Conservation (phyloP, 2,888 invertebrate genomes). For the Psococerastis gibbosa region DNA sequence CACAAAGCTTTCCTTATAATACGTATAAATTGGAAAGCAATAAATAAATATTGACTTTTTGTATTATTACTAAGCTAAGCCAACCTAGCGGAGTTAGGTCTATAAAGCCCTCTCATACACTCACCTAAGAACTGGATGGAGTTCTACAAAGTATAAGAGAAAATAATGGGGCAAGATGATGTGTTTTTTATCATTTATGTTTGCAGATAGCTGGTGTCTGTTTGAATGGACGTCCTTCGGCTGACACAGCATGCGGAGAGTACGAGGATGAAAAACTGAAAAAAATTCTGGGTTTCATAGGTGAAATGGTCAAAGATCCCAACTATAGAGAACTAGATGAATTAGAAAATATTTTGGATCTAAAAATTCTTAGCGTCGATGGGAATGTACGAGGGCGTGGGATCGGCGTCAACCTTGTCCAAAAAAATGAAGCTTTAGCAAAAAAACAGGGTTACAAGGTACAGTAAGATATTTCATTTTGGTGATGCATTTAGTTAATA, state of each 20-base stretch:
- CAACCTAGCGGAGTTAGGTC: background rate
- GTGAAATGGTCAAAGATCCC: background rate
- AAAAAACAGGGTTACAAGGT: background rate
- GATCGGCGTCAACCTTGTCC: background rate
- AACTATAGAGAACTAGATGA: background rate
- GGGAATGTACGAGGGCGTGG: background rate
- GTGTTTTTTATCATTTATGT: background rate
- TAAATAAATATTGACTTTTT: too few species aligned
- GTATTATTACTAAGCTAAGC: too few species aligned
- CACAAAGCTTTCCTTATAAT: too few species aligned
- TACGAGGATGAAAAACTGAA: constrained; percentile 5
- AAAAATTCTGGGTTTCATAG: constrained; percentile 2
- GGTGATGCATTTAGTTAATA: too few species aligned
- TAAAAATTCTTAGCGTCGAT: constrained; percentile 6
- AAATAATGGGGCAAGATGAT: too few species aligned
- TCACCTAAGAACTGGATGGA: too few species aligned
- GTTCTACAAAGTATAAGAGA: too few species aligned
- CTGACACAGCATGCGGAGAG: background rate
- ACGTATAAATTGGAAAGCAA: too few species aligned
- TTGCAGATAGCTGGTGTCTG: constrained; percentile 2
- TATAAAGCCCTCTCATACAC: too few species aligned
- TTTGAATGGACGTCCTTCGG: background rate
- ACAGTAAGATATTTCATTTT: too few species aligned
- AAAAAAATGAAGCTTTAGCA: background rate
- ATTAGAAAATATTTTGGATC: background rate